Evolutionary conservation across 2,113 vertebrate species (phyloP).

Genomic region (Neodontobutis hainanensis): DNA sequence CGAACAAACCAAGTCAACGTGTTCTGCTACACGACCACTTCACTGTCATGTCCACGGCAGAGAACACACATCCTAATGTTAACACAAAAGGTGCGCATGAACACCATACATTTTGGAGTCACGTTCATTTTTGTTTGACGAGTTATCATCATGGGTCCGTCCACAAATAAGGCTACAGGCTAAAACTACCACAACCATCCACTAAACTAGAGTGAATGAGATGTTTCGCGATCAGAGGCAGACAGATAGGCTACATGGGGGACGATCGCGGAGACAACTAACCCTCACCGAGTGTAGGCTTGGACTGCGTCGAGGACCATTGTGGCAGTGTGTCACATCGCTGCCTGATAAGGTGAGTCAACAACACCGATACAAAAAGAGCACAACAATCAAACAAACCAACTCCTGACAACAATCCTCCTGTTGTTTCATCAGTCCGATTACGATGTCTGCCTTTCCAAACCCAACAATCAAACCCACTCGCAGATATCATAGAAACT

Average conservation of each 20-base stretch:
- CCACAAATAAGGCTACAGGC: conserved; percentile 13
- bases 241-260: neutral
- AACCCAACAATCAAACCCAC: conserved; percentile 31
- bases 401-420: conserved; percentile 31
- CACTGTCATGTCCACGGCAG: conserved; percentile 59
- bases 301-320: conserved; percentile 56
- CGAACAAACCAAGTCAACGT: conserved; percentile 33
- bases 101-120: conserved; percentile 20
- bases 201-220: neutral
- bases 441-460: conserved; percentile 23
- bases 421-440: neutral
- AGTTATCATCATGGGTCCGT: neutral
- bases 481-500: conserved; percentile 34
- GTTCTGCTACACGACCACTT: conserved; percentile 55
- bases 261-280: neutral
- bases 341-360: conserved; percentile 59
- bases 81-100: conserved; percentile 41
- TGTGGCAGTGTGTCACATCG: conserved; percentile 66
- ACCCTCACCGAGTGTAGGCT: conserved; percentile 22
- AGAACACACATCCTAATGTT: conserved; percentile 59
- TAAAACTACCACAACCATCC: conserved; percentile 11
- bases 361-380: conserved; percentile 34
- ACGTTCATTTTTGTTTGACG: conserved; percentile 22
- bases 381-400: conserved; percentile 40
- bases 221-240: conserved; percentile 13